Base-by-base conservation (phyloP, 2,888 invertebrate genomes). In the Podotricha telesiphe region DNA sequence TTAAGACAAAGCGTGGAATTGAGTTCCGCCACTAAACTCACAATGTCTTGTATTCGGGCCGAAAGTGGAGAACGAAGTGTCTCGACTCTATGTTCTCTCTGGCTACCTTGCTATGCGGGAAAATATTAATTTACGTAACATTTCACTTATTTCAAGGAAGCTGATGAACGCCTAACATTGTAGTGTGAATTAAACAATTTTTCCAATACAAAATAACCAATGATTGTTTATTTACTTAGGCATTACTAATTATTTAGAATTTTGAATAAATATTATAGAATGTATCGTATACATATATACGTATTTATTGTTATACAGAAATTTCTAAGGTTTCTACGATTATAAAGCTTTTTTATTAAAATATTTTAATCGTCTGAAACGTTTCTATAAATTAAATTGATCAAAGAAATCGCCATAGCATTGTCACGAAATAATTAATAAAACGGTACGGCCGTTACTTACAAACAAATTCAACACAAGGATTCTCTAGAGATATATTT, bases 401-500 rank as follows among this genome's bases (percentile, higher is more conserved):
- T 59, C 59, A 59, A 59, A 59, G n/a, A 45, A 45, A 45, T 45
- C 6, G 28, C 17, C 55, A 55, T 37, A 55, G 37, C 17, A 6
- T 59, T 59, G 42, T 45, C 45, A 11, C 5, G 45, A 47, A 47
- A 37, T 19, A 56, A 63, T 48, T 50, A 47, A 51, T 45, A 20
- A 34, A 45, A 20, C n/a, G 20, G 19, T 20, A 45, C 11, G 28
- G 40, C 34, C 42, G 22, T 64, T 28, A 50, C 37, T 58, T 58
- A 15, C n/a, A 53, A 62, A 28, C 15, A 13, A 55, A 62, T 67
- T 56, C 45, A 51, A 19, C 40, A 40, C 22, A 53, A 45, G 42
- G 17, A 59, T 22, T 59, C 22, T 42, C 59, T 42, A 62, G 37
- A 53, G 22, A 17, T 37, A 53, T 64, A 42, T 67, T 69, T 65